Percentiles rank a stretch among this genome's conserved stretches.
These are phyloP conservation scores for Xestia ashworthii DNA, from an alignment of 2,888 invertebrate species.

Conservation along the genomic window DNA sequence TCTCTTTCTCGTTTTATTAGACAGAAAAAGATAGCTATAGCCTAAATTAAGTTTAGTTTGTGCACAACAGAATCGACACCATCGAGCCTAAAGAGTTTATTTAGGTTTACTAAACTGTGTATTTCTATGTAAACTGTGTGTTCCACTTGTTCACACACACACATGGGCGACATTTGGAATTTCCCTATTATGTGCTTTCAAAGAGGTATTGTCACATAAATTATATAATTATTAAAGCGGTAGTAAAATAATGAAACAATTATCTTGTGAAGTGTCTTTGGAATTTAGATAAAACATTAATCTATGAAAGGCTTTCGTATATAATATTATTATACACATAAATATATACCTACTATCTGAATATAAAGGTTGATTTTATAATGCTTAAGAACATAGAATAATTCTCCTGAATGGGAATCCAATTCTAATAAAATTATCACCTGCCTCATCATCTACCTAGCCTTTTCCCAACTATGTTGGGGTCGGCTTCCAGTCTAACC, in stretches of 20 bases:
- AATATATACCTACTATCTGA: not conserved
- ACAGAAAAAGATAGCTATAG: too few species aligned
- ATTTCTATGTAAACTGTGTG: too few species aligned
- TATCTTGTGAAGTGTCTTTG: constrained; percentile 4
- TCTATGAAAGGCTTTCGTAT: not conserved
- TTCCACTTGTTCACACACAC: too few species aligned
- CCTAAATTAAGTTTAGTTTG: too few species aligned
- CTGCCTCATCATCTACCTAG: too few species aligned
- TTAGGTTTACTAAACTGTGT: not conserved
- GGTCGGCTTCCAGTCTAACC: too few species aligned
- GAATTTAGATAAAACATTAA: constrained; percentile 12
- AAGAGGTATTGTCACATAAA: not conserved
- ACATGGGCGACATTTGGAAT: not conserved
- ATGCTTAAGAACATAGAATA: not conserved
- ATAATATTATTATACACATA: not conserved
- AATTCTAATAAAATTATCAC: not conserved
- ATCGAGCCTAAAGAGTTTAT: too few species aligned
- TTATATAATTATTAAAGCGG: not conserved
- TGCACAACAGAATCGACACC: too few species aligned
- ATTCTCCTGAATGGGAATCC: not conserved
- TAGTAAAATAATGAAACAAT: constrained; percentile 26
- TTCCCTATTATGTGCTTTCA: not conserved
- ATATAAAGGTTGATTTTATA: not conserved
- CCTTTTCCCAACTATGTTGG: too few species aligned
- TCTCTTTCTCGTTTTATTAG: too few species aligned